Conservation (phyloP, 1,140 invertebrate genomes). For the Monomorium pharaonis region DNA sequence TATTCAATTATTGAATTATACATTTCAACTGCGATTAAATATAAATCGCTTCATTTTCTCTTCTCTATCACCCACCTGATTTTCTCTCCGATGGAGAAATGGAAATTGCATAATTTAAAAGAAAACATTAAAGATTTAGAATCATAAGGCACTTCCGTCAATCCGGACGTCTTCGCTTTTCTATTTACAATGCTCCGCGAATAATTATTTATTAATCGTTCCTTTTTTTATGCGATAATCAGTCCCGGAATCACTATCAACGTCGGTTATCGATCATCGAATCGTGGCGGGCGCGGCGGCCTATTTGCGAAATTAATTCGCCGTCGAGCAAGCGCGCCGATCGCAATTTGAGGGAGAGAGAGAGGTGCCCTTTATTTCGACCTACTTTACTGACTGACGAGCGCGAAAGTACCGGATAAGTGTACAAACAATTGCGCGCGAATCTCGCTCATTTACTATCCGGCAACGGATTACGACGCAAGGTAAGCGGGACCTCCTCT, state of each 20-base stretch:
- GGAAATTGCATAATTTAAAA: background rate
- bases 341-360: conserved; percentile 12
- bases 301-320: conserved; percentile 24
- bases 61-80: background rate
- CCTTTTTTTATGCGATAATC: background rate
- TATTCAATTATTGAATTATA: background rate
- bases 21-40: conserved; percentile 17
- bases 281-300: background rate
- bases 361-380: conserved; percentile 18
- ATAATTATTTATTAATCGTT: background rate
- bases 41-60: background rate
- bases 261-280: conserved; percentile 1
- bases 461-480: background rate
- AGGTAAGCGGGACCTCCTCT: background rate
- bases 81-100: background rate
- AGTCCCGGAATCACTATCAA: background rate
- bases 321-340: background rate
- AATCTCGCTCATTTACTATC: conserved; percentile 6
- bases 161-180: background rate
- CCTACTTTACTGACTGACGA: conserved; percentile 16
- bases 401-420: background rate
- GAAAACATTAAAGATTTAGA: conserved; percentile 20
- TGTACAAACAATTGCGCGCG: conserved; percentile 15
- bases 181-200: background rate
- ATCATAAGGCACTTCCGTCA: background rate